phyloP scores from a whole-genome alignment of 2,113 vertebrate species.

The Sorex fumeus region DNA sequence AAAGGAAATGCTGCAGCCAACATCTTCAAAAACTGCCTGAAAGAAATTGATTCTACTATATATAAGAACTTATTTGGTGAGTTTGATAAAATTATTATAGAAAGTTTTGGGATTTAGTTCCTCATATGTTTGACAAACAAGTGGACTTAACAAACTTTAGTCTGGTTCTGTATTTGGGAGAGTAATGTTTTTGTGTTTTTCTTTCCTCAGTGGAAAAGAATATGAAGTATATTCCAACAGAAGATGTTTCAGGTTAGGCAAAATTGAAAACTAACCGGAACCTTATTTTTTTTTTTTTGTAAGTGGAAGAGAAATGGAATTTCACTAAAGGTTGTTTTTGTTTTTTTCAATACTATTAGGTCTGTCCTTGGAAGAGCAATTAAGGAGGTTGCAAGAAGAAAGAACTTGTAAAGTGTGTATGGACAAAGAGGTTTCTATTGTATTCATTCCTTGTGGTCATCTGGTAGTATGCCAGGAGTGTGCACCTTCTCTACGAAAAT shows the following conservation, averaged over 20 bases:
- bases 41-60: conserved; percentile 94
- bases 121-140: conserved; percentile 34
- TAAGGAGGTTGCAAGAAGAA: conserved; percentile 92
- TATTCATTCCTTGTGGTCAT: conserved; percentile 94
- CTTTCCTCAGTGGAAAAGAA: conserved; percentile 94
- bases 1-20: conserved; percentile 96
- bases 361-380: conserved; percentile 91
- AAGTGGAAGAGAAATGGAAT: not conserved
- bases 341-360: conserved; percentile 80
- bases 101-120: conserved; percentile 34
- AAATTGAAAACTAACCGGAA: conserved; percentile 23
- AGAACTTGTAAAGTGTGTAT: conserved; percentile 94
- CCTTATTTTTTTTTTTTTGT: conserved; percentile 17
- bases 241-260: conserved; percentile 96
- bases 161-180: not conserved
- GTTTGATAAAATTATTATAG: conserved; percentile 72
- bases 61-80: conserved; percentile 96
- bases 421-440: conserved; percentile 93
- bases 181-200: conserved; percentile 69
- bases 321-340: conserved; percentile 38
- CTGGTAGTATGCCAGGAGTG: conserved; percentile 93
- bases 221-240: conserved; percentile 94
- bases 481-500: conserved; percentile 92
- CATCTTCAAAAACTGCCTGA: conserved; percentile 95
- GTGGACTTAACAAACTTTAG: not conserved